Base-by-base conservation (phyloP, 2,888 invertebrate species). In the Rhamnusium bicolor region DNA sequence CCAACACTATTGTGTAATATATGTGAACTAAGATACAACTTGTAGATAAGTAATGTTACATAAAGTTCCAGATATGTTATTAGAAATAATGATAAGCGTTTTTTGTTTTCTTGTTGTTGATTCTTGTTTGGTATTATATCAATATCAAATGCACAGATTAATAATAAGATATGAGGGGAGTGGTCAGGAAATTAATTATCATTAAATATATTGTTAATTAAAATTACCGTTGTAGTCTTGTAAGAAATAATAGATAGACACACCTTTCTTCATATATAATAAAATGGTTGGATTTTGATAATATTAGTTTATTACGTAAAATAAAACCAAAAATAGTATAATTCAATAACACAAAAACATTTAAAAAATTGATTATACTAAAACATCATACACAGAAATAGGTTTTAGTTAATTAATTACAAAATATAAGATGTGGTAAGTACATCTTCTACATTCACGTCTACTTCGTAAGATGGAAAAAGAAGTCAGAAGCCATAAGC, bases 31-130 rank as follows among this genome's bases (percentile, higher is more conserved):
- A 40, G 40, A 40, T 40, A n/a, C n/a, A 40, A n/a, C 40, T 40
- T 40, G 40, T 40, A 40, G 40, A 40, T 40, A 40, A n/a, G 3
- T 24, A 24, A 24, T 6, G 2, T n/a, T 46, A 46, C n/a, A 46
- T 46, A 46, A 51, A 51, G 54, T 19, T 54, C n/a, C n/a, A 24
- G 27, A 58, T 32, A 32, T n/a, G 16, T 58, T 58, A 60, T 60
- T 60, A 60, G 32, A 40, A 60, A 60, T 60, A 60, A 60, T 60
- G 58, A 60, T 60, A 60, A 12, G 58, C 58, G 29, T 40, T 40
- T 60, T 60, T 60, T 2, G 32, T 40, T 18, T 29, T 32, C 18
- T 29, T 24, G 10, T 58, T 58, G n/a, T 24, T 24, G 21, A 27
- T 60, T 18, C 16, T 29, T 16, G 16, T 6, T 40, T 14, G 32